These are phyloP conservation scores for Enteromius treurensis DNA, from an alignment of 2,797 vertebrate genomes.

Conservation along the genomic window DNA sequence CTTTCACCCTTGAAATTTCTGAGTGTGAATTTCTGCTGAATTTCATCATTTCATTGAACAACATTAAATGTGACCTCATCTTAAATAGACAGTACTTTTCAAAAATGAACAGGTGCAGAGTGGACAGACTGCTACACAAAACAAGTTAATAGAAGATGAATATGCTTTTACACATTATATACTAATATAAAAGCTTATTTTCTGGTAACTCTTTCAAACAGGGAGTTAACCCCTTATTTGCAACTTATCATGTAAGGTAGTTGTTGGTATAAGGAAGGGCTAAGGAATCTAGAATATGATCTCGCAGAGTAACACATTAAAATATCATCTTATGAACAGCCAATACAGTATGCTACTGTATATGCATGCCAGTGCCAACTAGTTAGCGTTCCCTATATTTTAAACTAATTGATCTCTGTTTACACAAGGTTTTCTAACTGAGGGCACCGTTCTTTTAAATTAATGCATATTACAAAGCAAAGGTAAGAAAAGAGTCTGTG, in stretches of 20 bases:
- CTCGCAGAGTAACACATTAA: background rate
- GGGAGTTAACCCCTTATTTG: background rate
- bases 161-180: background rate
- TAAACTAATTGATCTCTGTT: background rate
- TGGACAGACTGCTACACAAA: background rate
- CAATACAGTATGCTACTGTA: background rate
- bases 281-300: background rate
- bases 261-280: background rate
- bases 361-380: background rate
- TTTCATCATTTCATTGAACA: background rate
- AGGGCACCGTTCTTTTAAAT: background rate
- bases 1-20: background rate
- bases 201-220: background rate
- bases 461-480: background rate
- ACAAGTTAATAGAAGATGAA: too few species aligned
- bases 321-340: background rate
- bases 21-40: background rate
- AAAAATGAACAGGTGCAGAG: background rate
- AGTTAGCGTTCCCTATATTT: background rate
- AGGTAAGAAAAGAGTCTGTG: slow-evolving; percentile 14
- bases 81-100: background rate
- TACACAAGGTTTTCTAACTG: background rate
- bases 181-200: background rate
- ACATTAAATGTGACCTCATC: background rate
- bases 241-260: background rate